Evolutionary conservation across 2,113 vertebrate species (phyloP).

Genomic region (Camelus bactrianus): DNA sequence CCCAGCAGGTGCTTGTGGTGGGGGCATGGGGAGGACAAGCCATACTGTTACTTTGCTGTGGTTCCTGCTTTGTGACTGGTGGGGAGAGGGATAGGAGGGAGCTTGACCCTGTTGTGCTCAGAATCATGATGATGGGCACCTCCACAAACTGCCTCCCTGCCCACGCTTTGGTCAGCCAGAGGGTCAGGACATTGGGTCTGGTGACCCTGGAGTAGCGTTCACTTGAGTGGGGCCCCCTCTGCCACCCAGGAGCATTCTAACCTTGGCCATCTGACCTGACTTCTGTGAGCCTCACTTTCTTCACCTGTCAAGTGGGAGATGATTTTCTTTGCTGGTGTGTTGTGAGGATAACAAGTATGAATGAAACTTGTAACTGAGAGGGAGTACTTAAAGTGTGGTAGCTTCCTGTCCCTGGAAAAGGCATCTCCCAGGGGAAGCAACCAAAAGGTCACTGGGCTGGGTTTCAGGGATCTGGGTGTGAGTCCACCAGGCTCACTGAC

Average conservation of each 20-base stretch:
- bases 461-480: rapidly evolving
- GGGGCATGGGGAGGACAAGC: background rate
- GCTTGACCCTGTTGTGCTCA: no score
- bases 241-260: background rate
- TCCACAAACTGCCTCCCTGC: background rate
- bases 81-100: background rate
- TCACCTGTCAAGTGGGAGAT: background rate
- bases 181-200: background rate
- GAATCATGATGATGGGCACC: background rate
- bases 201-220: background rate
- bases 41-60: background rate
- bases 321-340: background rate
- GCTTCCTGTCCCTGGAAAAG: background rate
- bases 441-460: background rate
- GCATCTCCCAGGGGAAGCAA: background rate
- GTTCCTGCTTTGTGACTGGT: background rate
- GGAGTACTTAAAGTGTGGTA: background rate
- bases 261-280: background rate
- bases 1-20: background rate
- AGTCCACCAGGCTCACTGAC: background rate
- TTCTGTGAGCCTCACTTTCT: background rate
- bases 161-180: background rate
- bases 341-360: background rate
- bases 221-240: background rate
- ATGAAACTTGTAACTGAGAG: background rate